Evolutionary conservation across 35 echinoderm and acorn worm genomes (phyloP).

Genomic region (Amphiura filiformis): DNA sequence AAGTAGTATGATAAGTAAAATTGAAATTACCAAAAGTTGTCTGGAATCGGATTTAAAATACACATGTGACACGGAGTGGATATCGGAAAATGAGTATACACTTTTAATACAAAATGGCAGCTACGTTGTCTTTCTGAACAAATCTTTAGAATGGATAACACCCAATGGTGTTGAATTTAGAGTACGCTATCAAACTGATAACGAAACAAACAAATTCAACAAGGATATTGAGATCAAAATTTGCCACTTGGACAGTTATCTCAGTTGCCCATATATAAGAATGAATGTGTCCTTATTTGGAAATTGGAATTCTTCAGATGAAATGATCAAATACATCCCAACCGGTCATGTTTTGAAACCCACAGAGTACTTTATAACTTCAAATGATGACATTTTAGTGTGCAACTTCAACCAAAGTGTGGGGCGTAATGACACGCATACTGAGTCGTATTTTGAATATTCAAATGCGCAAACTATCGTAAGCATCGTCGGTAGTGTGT

Average conservation of each 20-base stretch:
- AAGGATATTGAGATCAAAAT: neutral
- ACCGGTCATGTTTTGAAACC: neutral
- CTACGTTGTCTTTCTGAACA: neutral
- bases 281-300: neutral
- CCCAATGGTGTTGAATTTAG: neutral
- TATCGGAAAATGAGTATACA: neutral
- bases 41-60: neutral
- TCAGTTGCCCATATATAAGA: neutral
- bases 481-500: neutral
- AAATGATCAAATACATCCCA: neutral
- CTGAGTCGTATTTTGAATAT: neutral
- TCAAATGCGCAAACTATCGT: conserved; percentile 23
- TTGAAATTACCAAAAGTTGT: neutral
- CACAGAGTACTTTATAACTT: neutral
- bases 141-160: neutral
- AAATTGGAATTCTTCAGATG: neutral
- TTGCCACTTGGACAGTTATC: neutral
- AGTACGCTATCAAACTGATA: neutral
- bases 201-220: neutral
- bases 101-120: neutral
- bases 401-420: neutral
- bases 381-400: neutral
- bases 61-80: neutral
- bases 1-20: too few species aligned
- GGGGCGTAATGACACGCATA: neutral